Evolutionary conservation across 2,113 vertebrate genomes (phyloP).

Genomic region (Silurus glanis): DNA sequence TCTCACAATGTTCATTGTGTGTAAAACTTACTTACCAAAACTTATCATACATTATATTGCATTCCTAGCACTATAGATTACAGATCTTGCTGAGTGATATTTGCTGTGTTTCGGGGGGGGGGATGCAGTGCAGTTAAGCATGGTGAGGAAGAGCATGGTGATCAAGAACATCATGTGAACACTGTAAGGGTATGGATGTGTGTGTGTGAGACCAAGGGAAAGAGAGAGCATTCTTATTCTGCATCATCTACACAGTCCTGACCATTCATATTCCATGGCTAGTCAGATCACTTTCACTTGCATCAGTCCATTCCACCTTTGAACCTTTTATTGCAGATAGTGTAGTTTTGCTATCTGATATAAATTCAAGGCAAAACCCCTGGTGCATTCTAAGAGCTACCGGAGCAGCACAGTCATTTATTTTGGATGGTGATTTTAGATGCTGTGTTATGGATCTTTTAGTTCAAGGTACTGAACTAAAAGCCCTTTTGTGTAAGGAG

Average conservation of each 20-base stretch:
- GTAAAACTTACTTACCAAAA: background rate
- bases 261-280: background rate
- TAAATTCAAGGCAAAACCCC: background rate
- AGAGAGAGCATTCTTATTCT: background rate
- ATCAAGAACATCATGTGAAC: background rate
- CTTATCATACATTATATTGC: background rate
- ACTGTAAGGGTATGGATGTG: background rate
- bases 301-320: constrained; percentile 8
- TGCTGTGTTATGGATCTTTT: background rate
- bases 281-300: background rate
- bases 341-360: background rate
- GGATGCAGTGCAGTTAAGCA: background rate
- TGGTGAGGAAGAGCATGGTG: background rate
- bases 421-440: background rate
- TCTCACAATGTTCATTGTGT: background rate
- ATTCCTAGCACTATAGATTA: background rate
- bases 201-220: background rate
- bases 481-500: background rate
- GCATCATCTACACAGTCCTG: background rate
- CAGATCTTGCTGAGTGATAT: background rate
- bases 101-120: background rate
- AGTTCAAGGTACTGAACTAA: background rate
- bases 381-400: background rate
- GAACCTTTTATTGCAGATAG: background rate
- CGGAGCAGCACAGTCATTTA: background rate